Base-by-base conservation (phyloP, 2,113 vertebrate genomes). In the Pongo pygmaeus region DNA sequence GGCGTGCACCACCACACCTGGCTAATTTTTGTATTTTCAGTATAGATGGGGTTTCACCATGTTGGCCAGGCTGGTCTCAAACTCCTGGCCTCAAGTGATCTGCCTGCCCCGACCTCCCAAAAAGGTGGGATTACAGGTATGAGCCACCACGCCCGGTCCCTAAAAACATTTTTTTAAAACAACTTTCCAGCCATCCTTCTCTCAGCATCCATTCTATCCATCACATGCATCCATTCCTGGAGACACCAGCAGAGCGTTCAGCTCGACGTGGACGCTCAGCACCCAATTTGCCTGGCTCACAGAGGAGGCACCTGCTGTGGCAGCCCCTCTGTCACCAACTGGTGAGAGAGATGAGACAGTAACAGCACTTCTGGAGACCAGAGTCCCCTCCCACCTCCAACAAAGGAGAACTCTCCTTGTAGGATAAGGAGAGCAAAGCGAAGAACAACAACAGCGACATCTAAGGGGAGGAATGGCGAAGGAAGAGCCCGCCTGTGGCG, bases 191-290 rank as follows among this genome's bases (percentile, higher is more conserved):
- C 1, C 91, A 30, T 43, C 93, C 48, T 50, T 74, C 93, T 40
- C 81, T 74, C 32, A 96, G 83, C 75, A 94, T 85, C 78, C 25
- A 88, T 61, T 72, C 79, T 57, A 35, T 38, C 43, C 17, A 52
- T 32, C 67, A 91, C 72, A 75, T 1, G 16, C 2, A 5, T 38
- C 20, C 25, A 6, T 77, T 70, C 52, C 67, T 57, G 75, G 9
- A 5, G 17, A 74, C 22, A 35, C 5, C 16, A 6, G 59, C 40
- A 40, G 25, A 27, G 35, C 0, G 25, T 30, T 50, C 23, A 40
- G 35, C 11, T 59, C 38, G 35, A 57, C 0, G 0, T 2, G 30
- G 11, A 16, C 18, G n/a, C 38, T 6, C 18, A 17, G 57, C 18
- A 43, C 22, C 27, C n/a, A 17, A 0, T 0, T 2, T 5, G 17